A percentile compares a stretch with the other conserved stretches of the same genome.
Evolutionary conservation across 1,140 invertebrate genomes (phyloP).

Genomic region (Meloidogyne chitwoodi): DNA sequence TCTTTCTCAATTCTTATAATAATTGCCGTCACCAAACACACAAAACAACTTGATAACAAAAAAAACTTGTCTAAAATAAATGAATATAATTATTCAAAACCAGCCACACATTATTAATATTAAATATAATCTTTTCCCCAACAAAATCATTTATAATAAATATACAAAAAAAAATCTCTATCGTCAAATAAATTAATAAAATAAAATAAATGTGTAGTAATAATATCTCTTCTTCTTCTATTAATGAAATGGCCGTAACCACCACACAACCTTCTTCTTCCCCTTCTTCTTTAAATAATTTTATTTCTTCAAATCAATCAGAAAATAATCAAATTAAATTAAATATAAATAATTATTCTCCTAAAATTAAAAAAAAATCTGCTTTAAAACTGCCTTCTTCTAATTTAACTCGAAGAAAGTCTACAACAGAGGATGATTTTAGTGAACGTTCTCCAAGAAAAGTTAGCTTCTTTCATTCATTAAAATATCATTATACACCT

Average conservation of each 20-base stretch:
- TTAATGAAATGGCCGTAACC: not conserved
- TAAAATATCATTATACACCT: constrained; percentile 21
- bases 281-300: no score
- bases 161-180: no score
- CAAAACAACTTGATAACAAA: no score
- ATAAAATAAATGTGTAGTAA: not conserved
- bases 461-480: constrained; percentile 9
- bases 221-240: no score
- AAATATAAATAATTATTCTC: not conserved
- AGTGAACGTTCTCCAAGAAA: not conserved
- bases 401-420: constrained; percentile 5
- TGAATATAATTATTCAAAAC: no score
- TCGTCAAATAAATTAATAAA: not conserved
- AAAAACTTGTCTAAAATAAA: no score
- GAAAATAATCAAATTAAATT: not conserved
- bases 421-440: not conserved
- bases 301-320: not conserved
- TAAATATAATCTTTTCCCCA: no score
- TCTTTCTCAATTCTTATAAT: no score
- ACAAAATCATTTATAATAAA: no score
- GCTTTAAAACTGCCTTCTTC: constrained; percentile 5
- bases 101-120: no score
- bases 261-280: no score
- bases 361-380: constrained; percentile 4
- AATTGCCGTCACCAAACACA: no score